These are phyloP conservation scores for Phyllotreta striolata DNA, from an alignment of 2,888 invertebrate species.

Conservation along the genomic window DNA sequence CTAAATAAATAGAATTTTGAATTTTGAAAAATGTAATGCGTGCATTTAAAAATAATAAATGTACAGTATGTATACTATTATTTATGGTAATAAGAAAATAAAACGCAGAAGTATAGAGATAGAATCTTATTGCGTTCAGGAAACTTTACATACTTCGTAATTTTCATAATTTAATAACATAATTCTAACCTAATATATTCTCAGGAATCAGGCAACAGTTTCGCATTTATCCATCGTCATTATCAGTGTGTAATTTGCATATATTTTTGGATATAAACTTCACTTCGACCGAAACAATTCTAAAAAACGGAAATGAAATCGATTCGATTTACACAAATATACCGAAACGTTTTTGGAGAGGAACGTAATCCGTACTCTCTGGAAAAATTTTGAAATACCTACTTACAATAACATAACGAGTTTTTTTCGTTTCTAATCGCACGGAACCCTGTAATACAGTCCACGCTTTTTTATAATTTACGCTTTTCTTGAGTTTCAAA, in stretches of 20 bases:
- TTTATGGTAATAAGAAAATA: conserved; percentile 12
- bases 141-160: conserved; percentile 64
- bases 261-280: conserved; percentile 48
- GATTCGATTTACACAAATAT: conserved; percentile 54
- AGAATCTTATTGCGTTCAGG: conserved; percentile 66
- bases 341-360: conserved; percentile 57
- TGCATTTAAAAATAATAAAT: too few relatives aligned
- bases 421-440: conserved; percentile 5
- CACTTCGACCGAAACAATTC: conserved; percentile 53
- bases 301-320: conserved; percentile 47
- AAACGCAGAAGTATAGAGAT: conserved; percentile 54
- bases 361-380: conserved; percentile 62
- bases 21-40: too few relatives aligned
- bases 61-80: neutral
- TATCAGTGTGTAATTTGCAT: conserved; percentile 23
- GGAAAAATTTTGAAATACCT: conserved; percentile 55
- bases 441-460: conserved; percentile 5
- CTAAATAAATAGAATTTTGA: too few relatives aligned
- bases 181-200: conserved; percentile 55
- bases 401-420: conserved; percentile 46
- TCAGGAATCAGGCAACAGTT: conserved; percentile 43
- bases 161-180: conserved; percentile 56
- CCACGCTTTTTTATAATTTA: conserved; percentile 11
- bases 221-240: conserved; percentile 30
- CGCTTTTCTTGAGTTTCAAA: too few relatives aligned